phyloP scores from a whole-genome alignment of 2,888 invertebrate species.

The Penaeus monodon region DNA sequence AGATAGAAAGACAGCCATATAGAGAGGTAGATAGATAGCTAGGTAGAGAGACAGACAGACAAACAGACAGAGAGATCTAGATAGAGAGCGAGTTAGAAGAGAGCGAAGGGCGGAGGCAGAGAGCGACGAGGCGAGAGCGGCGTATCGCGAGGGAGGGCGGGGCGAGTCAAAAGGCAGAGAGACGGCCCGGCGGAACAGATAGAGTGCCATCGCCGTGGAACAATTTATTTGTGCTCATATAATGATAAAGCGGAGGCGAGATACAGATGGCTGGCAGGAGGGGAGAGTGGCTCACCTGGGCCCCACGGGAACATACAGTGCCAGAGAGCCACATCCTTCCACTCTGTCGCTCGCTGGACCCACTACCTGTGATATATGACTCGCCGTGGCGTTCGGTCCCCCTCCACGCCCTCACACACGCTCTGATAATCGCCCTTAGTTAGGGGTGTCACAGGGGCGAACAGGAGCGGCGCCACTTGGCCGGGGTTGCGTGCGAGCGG shows the following conservation, averaged over 20 bases:
- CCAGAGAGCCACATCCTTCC: slow-evolving; percentile 52
- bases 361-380: slow-evolving; percentile 56
- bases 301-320: slow-evolving; percentile 43
- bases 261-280: not conserved
- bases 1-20: too few species aligned
- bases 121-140: too few species aligned
- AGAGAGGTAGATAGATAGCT: too few species aligned
- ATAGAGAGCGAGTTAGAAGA: too few species aligned
- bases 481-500: slow-evolving; percentile 13
- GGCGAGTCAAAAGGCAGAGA: too few species aligned
- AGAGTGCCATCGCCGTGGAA: not conserved
- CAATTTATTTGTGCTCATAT: not conserved
- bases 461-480: not conserved
- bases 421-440: slow-evolving; percentile 18
- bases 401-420: not conserved
- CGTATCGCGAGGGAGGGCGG: not conserved
- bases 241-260: too few species aligned
- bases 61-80: too few species aligned
- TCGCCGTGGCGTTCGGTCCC: not conserved
- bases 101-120: too few species aligned
- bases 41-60: too few species aligned
- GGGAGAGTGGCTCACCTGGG: slow-evolving; percentile 35
- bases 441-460: slow-evolving; percentile 5
- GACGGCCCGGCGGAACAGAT: not conserved
- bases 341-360: slow-evolving; percentile 47